phyloP scores from a whole-genome alignment of 2,113 vertebrate genomes.

The Beaufortia kweichowensis region DNA sequence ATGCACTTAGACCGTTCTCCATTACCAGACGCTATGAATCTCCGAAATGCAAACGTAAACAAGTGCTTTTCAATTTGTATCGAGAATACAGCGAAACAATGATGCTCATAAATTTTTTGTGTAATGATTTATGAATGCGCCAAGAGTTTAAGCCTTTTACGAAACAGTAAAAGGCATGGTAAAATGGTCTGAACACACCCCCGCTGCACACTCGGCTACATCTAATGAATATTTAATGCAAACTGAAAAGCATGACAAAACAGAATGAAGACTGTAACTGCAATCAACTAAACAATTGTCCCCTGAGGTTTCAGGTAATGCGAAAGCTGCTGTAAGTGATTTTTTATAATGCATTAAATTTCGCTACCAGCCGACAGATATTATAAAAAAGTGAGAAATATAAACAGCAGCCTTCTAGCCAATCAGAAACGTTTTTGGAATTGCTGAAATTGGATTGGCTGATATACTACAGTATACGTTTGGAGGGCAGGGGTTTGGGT shows the following conservation, averaged over 20 bases:
- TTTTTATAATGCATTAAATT: background rate
- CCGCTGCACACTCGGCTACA: background rate
- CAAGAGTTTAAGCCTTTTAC: constrained; percentile 3
- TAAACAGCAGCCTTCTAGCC: no score
- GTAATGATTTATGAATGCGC: constrained; percentile 38
- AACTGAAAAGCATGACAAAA: constrained; percentile 1
- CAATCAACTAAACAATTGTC: background rate
- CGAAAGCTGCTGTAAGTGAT: background rate
- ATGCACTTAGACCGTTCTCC: constrained; percentile 31
- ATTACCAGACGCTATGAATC: constrained; percentile 5
- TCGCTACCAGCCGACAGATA: background rate
- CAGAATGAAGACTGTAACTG: background rate
- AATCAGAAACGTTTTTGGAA: no score
- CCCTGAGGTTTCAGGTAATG: no score
- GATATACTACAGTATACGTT: no score
- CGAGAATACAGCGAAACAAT: background rate
- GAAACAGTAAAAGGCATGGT: constrained; percentile 12
- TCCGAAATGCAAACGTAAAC: constrained; percentile 22
- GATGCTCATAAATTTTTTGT: constrained; percentile 27
- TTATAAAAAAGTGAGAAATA: no score
- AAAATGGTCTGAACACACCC: background rate
- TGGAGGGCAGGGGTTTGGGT: no score
- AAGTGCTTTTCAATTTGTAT: constrained; percentile 26
- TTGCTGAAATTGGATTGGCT: no score
- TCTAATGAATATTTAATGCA: constrained; percentile 18